Percentiles rank a stretch among this genome's conserved stretches.
Conservation (phyloP, 92 coral and sea anemone species). For the Porites rus region DNA sequence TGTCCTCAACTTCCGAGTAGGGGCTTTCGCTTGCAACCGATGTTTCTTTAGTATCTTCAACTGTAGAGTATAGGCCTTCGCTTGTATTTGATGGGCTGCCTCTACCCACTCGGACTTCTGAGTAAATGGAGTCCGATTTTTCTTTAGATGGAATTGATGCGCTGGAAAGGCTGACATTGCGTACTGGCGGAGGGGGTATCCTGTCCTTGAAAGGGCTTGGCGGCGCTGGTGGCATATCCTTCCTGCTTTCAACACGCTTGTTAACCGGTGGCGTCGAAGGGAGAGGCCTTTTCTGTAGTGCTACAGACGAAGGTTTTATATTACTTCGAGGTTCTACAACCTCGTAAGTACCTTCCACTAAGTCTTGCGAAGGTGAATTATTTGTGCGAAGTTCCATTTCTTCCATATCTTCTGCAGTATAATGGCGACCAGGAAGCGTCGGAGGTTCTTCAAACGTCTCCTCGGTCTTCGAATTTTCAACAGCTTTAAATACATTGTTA, state of each 20-base stretch:
- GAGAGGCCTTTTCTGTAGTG: background rate
- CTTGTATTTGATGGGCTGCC: background rate
- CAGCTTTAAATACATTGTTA: background rate
- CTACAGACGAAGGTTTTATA: constrained; percentile 60
- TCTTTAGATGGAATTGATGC: background rate
- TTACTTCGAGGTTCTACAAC: constrained; percentile 69
- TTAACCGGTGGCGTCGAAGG: constrained; percentile 42
- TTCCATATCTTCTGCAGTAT: constrained; percentile 25
- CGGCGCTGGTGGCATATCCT: constrained; percentile 39
- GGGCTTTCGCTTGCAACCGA: background rate
- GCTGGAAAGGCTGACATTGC: constrained; percentile 1
- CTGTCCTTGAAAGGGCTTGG: constrained; percentile 45
- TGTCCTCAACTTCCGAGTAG: constrained; percentile 31
- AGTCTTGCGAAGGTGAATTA: no score
- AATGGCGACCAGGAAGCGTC: constrained; percentile 28
- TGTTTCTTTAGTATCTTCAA: background rate
- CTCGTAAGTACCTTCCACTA: constrained; percentile 43
- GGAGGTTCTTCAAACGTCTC: constrained; percentile 19
- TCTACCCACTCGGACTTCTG: background rate
- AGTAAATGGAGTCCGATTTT: background rate
- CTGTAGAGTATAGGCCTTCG: constrained; percentile 54
- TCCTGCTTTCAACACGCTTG: constrained; percentile 19
- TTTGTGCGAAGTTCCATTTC: no score
- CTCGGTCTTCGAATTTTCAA: background rate
- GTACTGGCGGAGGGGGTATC: constrained; percentile 1